These are phyloP conservation scores for Nothura maculosa DNA, from an alignment of 2,797 vertebrate genomes.

Conservation along the genomic window DNA sequence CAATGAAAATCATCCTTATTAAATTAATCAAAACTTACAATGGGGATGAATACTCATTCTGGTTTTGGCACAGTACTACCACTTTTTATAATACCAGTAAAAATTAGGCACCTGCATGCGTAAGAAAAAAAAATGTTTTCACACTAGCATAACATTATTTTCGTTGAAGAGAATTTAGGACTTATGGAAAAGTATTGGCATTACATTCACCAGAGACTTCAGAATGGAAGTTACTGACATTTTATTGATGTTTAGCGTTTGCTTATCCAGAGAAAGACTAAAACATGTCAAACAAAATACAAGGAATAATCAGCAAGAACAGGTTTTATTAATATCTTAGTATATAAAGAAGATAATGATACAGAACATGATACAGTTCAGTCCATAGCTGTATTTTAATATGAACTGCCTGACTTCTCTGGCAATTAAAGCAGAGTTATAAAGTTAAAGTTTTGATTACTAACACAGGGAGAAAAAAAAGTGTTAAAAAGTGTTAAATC, in stretches of 20 bases:
- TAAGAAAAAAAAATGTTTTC: background rate
- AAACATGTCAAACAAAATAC: conserved; percentile 71
- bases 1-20: conserved; percentile 44
- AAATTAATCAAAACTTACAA: conserved; percentile 68
- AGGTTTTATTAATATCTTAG: conserved; percentile 54
- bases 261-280: conserved; percentile 70
- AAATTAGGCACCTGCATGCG: conserved; percentile 27
- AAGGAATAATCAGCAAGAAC: conserved; percentile 56
- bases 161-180: conserved; percentile 51
- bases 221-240: conserved; percentile 68
- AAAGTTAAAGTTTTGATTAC: conserved; percentile 3
- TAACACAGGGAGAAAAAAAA: background rate
- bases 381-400: conserved; percentile 33
- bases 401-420: conserved; percentile 15
- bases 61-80: background rate
- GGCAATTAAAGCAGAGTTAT: background rate
- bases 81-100: conserved; percentile 47
- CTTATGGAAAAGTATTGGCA: conserved; percentile 54
- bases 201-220: conserved; percentile 25
- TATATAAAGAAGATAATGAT: conserved; percentile 60
- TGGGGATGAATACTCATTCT: conserved; percentile 37
- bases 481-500: background rate
- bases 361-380: conserved; percentile 47
- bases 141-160: conserved; percentile 36
- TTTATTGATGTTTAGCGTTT: conserved; percentile 72